Percentiles rank a stretch among this genome's conserved stretches.
These are phyloP conservation scores for Microchirus variegatus DNA, from an alignment of 2,797 vertebrate genomes.

Conservation along the genomic window DNA sequence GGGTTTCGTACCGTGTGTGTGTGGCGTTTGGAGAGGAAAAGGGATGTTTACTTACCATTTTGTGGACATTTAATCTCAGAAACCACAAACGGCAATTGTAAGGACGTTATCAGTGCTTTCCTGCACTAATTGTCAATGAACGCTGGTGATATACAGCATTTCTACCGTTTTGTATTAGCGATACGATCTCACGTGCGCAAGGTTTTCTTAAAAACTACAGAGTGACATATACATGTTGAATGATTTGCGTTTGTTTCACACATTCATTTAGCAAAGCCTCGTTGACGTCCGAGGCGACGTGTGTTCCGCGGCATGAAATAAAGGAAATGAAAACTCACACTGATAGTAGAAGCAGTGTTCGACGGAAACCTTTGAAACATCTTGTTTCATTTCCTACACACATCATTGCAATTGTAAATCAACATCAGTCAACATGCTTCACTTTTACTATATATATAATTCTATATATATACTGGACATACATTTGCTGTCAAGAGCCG, in stretches of 20 bases:
- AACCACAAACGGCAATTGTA: neutral
- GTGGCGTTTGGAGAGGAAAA: neutral
- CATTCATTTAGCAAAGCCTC: too few species aligned
- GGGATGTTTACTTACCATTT: neutral
- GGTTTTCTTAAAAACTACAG: too few species aligned
- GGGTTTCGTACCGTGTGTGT: conserved; percentile 31
- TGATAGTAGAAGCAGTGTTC: neutral
- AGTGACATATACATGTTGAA: too few species aligned
- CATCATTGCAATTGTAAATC: neutral
- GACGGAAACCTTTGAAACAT: neutral
- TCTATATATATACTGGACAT: too few species aligned
- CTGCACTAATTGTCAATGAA: neutral
- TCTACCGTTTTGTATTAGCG: neutral
- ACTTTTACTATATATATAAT: too few species aligned
- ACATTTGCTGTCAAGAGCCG: too few species aligned
- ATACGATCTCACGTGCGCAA: too few species aligned
- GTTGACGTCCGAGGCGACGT: neutral
- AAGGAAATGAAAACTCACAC: neutral
- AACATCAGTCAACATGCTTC: neutral
- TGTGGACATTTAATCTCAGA: neutral
- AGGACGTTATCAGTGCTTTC: neutral
- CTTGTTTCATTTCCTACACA: neutral
- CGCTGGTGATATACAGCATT: neutral
- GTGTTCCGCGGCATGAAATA: neutral
- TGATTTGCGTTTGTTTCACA: too few species aligned